These are phyloP conservation scores for Myotis pilosus DNA, from an alignment of 2,797 vertebrate species.

Conservation along the genomic window DNA sequence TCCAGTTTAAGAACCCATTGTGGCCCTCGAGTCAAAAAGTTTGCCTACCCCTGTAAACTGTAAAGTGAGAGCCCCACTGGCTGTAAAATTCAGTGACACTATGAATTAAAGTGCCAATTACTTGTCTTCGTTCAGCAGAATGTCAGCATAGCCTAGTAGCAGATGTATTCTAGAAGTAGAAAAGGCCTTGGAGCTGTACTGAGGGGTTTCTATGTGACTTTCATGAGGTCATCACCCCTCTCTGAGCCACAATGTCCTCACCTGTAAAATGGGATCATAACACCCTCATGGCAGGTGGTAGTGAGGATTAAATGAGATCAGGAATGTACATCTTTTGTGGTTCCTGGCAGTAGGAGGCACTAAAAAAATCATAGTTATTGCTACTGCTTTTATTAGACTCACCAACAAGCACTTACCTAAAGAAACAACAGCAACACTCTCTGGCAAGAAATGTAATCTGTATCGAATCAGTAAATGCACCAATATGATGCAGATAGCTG, in stretches of 20 bases:
- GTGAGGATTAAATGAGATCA: not conserved
- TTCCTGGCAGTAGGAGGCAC: not conserved
- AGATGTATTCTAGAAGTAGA: not conserved
- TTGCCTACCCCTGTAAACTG: not conserved
- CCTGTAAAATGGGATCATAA: not conserved
- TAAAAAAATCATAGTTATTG: not conserved
- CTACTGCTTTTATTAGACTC: not conserved
- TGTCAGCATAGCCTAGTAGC: not conserved
- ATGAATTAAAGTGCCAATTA: not conserved
- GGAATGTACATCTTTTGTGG: not conserved
- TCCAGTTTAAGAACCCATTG: too few relatives aligned
- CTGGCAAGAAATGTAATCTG: slow-evolving; percentile 96
- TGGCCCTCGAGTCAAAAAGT: too few relatives aligned
- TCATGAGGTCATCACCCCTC: not conserved
- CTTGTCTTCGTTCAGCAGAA: not conserved
- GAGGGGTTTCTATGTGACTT: not conserved
- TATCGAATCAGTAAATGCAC: slow-evolving; percentile 98
- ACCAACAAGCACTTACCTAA: slow-evolving; percentile 89
- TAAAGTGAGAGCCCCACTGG: not conserved
- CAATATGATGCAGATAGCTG: slow-evolving; percentile 99
- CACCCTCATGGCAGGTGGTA: not conserved
- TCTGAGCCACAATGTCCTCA: not conserved
- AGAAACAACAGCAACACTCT: slow-evolving; percentile 98
- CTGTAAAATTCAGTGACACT: not conserved
- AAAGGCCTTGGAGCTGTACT: not conserved